Conservation (phyloP, 2,113 vertebrate species). For the Epinephelus moara region DNA sequence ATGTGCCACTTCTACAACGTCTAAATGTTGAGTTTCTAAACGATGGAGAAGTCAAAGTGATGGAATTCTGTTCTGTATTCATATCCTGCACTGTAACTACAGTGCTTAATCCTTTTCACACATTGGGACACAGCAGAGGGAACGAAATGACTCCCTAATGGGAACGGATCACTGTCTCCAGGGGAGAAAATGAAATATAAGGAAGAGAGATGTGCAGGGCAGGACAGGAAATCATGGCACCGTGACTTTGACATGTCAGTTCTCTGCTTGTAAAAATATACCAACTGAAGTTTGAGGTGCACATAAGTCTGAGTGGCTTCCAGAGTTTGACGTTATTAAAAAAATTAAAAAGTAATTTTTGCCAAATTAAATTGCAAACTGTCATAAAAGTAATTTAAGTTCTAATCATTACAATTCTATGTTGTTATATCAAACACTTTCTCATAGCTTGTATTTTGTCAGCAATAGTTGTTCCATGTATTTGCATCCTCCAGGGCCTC, state of each 20-base stretch:
- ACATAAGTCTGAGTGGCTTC: background rate
- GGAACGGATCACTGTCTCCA: conserved; percentile 19
- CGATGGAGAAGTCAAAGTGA: background rate
- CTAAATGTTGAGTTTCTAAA: background rate
- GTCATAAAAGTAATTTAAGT: too few species aligned
- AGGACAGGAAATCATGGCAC: background rate
- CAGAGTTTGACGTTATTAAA: background rate
- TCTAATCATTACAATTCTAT: too few species aligned
- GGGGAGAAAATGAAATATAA: conserved; percentile 22
- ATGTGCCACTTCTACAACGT: background rate
- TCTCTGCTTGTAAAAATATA: background rate
- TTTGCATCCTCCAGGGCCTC: too few species aligned
- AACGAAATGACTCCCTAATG: conserved; percentile 9
- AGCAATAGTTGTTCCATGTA: too few species aligned
- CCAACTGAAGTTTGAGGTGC: background rate
- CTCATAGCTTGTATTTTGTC: too few species aligned
- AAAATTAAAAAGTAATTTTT: too few species aligned
- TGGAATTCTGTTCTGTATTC: conserved; percentile 25
- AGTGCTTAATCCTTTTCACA: conserved; percentile 18
- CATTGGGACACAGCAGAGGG: background rate
- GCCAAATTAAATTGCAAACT: too few species aligned
- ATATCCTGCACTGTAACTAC: background rate
- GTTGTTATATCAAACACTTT: too few species aligned
- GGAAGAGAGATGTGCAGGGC: background rate
- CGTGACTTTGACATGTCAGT: conserved; percentile 16